phyloP scores from a whole-genome alignment of 1,140 invertebrate species.

The Halotydeus destructor region DNA sequence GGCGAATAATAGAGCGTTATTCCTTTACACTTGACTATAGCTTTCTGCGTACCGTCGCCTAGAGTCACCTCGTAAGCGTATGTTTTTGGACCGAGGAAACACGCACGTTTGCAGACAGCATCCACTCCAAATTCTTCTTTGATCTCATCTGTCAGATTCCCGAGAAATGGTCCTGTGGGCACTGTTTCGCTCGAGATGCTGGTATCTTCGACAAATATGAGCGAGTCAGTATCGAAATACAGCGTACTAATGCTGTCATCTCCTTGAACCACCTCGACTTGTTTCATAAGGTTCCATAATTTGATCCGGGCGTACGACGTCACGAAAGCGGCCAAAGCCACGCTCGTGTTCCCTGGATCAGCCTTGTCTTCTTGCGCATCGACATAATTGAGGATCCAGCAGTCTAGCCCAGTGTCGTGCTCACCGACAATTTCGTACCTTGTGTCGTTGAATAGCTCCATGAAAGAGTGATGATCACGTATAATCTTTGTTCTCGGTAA shows the following conservation, averaged over 20 bases:
- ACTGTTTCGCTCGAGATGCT: background rate
- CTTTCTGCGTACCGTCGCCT: background rate
- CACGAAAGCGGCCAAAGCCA: background rate
- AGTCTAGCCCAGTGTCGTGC: background rate
- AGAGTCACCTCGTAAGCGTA: background rate
- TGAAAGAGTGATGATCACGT: conserved; percentile 15
- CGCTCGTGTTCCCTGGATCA: background rate
- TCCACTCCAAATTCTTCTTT: background rate
- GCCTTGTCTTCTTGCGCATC: background rate
- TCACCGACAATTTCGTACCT: background rate
- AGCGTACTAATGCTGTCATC: too few species aligned
- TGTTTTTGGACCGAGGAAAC: background rate
- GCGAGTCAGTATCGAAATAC: too few species aligned
- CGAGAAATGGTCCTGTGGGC: background rate
- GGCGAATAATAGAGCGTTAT: too few species aligned
- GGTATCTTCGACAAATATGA: background rate
- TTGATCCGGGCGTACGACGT: background rate
- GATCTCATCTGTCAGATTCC: background rate
- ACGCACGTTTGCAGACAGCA: background rate
- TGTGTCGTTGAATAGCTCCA: conserved; percentile 18
- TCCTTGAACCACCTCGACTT: too few species aligned
- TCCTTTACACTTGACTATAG: background rate
- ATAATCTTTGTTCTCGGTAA: conserved; percentile 19
- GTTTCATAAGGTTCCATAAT: background rate
- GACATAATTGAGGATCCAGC: background rate